Evolutionary conservation across 2,888 invertebrate species (phyloP).

Genomic region (Lasioglossum zephyrum): DNA sequence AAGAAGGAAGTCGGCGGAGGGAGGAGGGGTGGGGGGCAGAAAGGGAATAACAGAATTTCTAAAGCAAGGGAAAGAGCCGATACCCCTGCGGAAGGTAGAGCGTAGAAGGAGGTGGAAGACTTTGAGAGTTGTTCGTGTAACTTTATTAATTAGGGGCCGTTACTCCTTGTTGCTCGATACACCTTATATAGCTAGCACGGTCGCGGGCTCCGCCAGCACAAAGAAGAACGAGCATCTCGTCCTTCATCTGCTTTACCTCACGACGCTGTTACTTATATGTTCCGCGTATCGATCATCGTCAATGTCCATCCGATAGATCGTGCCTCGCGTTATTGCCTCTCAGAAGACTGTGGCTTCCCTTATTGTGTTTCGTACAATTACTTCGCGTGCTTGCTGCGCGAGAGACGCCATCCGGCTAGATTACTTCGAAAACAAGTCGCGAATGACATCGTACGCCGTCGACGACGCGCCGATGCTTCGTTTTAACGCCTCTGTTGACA

Average conservation of each 20-base stretch:
- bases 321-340: slow-evolving; percentile 48
- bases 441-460: background rate
- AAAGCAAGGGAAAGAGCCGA: slow-evolving; percentile 72
- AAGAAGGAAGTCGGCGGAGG: slow-evolving; percentile 31
- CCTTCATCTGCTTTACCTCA: slow-evolving; percentile 46
- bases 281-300: slow-evolving; percentile 70
- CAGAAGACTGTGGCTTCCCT: slow-evolving; percentile 38
- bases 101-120: slow-evolving; percentile 72
- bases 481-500: slow-evolving; percentile 8
- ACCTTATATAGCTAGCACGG: slow-evolving; percentile 70
- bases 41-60: slow-evolving; percentile 77
- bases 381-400: background rate
- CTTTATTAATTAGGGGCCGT: slow-evolving; percentile 83
- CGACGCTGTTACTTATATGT: slow-evolving; percentile 44
- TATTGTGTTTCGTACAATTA: slow-evolving; percentile 39
- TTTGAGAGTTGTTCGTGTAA: slow-evolving; percentile 81
- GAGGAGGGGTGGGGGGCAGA: slow-evolving; percentile 14
- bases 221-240: slow-evolving; percentile 65
- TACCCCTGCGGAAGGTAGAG: slow-evolving; percentile 39
- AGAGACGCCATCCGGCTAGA: background rate
- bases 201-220: slow-evolving; percentile 56
- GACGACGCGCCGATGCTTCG: background rate
- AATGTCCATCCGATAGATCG: slow-evolving; percentile 64
- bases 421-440: slow-evolving; percentile 22
- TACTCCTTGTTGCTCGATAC: slow-evolving; percentile 81